Evolutionary conservation across 2,888 invertebrate genomes (phyloP), one percentile per base, ranked within the genome.

Genomic region (Agonopterix arenella): DNA sequence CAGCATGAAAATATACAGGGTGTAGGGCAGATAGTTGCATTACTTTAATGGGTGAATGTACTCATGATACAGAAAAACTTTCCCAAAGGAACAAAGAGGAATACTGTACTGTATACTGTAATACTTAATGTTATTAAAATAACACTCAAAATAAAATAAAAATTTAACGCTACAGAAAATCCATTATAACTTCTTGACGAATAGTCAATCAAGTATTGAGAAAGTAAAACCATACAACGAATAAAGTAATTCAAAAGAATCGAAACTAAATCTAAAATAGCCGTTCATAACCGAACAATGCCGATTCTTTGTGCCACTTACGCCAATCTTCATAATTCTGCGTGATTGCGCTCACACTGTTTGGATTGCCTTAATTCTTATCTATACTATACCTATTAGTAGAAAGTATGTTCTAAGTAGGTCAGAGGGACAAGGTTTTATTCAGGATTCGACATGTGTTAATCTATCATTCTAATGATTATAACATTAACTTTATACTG

Each of bases 251-350:
- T 11, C 50, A 46, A 55, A 49, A 55, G 59, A 62, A 62, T 61
- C 54, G 56, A 49, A 55, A 54, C 9, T 9, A 40, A 64, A 63
- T 61, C 54, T 55, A 61, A 63, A 28, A 64, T 66, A 59, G 61
- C 62, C 51, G 48, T 48, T 42, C 51, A 51, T 52, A 45, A 52
- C 52, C 52, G 54, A 53, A 59, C 62, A 59, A 61, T 62, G 57
- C 59, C 51, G 50, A 55, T 50, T 58, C 45, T 49, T 55, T 49
- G 76, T 71, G 59, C 80, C 59, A 81, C 75, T 80, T 73, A 78
- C 73, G 77, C 75, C 74, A 76, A 76, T 80, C 79, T 70, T 70
- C 58, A 67, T 71, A 71, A 76, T 74, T 63, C 64, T 36, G 41
- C 44, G 43, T 44, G 49, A 52, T 52, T 49, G 49, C 41, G 44